Percentiles rank a stretch among this genome's conserved stretches.
Evolutionary conservation across 92 coral and sea anemone genomes (phyloP).

Genomic region (Metridium senile): DNA sequence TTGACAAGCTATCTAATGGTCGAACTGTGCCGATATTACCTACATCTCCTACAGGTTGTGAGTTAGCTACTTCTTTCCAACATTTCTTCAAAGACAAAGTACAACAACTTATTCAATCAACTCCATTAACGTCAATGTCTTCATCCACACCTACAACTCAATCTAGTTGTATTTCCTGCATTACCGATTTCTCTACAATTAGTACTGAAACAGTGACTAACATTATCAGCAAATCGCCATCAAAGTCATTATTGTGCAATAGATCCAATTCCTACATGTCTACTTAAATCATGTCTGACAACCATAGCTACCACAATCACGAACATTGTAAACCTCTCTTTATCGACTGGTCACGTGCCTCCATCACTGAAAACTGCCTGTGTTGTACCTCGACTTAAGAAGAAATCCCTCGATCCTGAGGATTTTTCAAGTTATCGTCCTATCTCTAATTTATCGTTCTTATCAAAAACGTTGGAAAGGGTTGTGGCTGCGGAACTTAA

Average conservation of each 20-base stretch:
- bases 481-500: conserved; percentile 37
- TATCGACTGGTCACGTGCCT: conserved; percentile 29
- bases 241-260: conserved; percentile 31
- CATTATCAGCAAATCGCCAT: conserved; percentile 21
- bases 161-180: neutral
- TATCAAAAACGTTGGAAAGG: conserved; percentile 36
- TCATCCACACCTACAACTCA: too few relatives aligned
- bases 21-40: conserved; percentile 4
- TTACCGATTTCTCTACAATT: conserved; percentile 8
- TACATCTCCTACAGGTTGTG: neutral
- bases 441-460: too few relatives aligned
- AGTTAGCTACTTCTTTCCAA: conserved; percentile 13
- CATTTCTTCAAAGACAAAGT: conserved; percentile 10
- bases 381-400: conserved; percentile 39
- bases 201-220: conserved; percentile 8
- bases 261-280: conserved; percentile 37
- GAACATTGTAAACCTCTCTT: conserved; percentile 20
- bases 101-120: neutral
- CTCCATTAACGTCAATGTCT: neutral
- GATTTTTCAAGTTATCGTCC: conserved; percentile 21
- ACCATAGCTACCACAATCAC: conserved; percentile 9
- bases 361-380: conserved; percentile 25
- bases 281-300: conserved; percentile 10
- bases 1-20: conserved; percentile 35
- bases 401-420: conserved; percentile 38